phyloP scores from a whole-genome alignment of 2,113 vertebrate genomes.

The Lichenostomus cassidix region DNA sequence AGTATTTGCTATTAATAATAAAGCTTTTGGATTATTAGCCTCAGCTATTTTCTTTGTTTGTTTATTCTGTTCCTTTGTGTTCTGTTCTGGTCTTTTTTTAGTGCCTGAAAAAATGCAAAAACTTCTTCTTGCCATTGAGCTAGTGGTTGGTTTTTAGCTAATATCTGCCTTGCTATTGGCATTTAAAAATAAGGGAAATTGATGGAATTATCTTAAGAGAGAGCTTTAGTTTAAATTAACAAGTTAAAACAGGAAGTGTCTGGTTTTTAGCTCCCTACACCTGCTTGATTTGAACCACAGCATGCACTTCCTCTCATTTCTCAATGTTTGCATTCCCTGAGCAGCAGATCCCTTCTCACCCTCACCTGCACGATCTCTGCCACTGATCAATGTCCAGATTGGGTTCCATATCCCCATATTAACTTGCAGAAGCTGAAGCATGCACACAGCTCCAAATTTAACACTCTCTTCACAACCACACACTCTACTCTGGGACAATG shows the following conservation, averaged over 20 bases:
- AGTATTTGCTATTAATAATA: conserved; percentile 18
- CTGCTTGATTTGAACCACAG: not conserved
- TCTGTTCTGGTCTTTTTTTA: not conserved
- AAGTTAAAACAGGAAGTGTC: not conserved
- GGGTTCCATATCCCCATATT: not conserved
- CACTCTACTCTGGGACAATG: not conserved
- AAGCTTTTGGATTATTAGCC: not conserved
- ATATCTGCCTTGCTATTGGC: not conserved
- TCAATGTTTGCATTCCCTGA: not conserved
- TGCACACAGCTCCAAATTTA: not conserved
- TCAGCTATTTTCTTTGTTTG: not conserved
- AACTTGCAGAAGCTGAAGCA: not conserved
- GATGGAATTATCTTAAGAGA: not conserved
- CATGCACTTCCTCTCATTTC: not conserved
- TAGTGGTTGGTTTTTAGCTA: not conserved
- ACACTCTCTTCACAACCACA: rapidly evolving
- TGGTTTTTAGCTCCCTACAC: not conserved
- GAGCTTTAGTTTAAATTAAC: not conserved
- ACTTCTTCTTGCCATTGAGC: not conserved
- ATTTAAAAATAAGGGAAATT: not conserved
- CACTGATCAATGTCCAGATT: not conserved
- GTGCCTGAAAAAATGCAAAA: not conserved
- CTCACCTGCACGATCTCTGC: not conserved
- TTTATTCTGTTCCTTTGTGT: conserved; percentile 7
- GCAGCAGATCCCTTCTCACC: not conserved